phyloP scores from a whole-genome alignment of 37 sponge, comb jelly and placozoan species.

The Petrosia ficiformis region DNA sequence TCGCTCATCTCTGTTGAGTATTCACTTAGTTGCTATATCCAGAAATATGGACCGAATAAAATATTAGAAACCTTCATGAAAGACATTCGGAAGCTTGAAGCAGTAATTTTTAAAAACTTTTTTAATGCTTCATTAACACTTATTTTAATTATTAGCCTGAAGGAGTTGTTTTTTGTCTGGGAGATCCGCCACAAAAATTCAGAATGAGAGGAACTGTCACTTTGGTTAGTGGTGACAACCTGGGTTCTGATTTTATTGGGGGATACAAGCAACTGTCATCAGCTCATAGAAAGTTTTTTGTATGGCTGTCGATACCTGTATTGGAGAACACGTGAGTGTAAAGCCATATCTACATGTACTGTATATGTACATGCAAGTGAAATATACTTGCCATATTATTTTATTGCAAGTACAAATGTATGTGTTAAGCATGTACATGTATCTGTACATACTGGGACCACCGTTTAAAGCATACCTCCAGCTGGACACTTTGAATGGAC shows the following conservation, averaged over 20 bases:
- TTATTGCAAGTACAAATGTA: too few species aligned
- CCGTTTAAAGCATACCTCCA: too few species aligned
- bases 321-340: too few species aligned
- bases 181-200: too few species aligned
- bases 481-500: too few species aligned
- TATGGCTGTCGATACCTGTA: background rate
- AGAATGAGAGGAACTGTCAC: background rate
- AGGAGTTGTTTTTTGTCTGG: too few species aligned
- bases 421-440: too few species aligned
- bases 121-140: background rate
- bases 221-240: background rate
- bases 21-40: background rate
- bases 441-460: too few species aligned
- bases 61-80: background rate
- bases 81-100: background rate
- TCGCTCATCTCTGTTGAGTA: background rate
- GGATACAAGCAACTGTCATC: background rate
- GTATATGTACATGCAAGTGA: too few species aligned
- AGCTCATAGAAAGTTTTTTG: background rate
- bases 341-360: too few species aligned
- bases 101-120: too few species aligned
- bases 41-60: background rate
- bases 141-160: too few species aligned
- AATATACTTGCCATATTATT: background rate
- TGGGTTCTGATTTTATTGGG: background rate